Conservation (phyloP, 2,888 invertebrate genomes). For the Norana najaformis region DNA sequence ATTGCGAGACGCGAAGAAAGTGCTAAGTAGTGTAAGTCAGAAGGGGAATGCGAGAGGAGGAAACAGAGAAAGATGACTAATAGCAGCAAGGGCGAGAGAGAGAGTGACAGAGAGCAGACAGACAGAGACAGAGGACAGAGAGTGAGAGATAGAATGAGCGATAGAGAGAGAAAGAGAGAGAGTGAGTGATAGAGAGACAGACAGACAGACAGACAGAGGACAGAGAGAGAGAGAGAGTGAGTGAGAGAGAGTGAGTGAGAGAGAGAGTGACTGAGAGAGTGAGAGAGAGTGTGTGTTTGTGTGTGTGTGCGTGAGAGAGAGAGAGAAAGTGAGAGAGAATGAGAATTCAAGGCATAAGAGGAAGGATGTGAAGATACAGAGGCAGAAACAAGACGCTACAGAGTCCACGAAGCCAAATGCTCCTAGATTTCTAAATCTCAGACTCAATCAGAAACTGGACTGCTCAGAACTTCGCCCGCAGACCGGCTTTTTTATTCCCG, state of each 20-base stretch:
- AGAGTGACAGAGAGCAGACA: background rate
- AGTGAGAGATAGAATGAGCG: background rate
- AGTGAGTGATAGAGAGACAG: constrained; percentile 10
- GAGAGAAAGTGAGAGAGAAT: background rate
- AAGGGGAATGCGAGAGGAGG: background rate
- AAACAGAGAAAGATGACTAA: background rate
- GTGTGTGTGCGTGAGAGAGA: background rate
- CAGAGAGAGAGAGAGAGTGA: background rate
- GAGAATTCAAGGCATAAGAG: background rate
- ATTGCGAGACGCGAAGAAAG: background rate
- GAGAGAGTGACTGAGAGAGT: background rate
- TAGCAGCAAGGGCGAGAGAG: background rate
- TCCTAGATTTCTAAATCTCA: background rate
- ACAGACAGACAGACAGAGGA: constrained; percentile 23
- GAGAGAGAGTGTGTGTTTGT: background rate
- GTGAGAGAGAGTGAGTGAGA: background rate
- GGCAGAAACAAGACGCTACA: background rate
- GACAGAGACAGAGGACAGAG: background rate
- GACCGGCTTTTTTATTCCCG: background rate
- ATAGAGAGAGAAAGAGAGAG: constrained; percentile 15
- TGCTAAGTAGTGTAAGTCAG: background rate
- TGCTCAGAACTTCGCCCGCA: background rate
- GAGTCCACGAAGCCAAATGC: background rate
- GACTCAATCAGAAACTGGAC: background rate
- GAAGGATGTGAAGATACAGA: background rate